These are phyloP conservation scores for Polydesmus complanatus DNA, from an alignment of 2,888 invertebrate species.

Conservation along the genomic window DNA sequence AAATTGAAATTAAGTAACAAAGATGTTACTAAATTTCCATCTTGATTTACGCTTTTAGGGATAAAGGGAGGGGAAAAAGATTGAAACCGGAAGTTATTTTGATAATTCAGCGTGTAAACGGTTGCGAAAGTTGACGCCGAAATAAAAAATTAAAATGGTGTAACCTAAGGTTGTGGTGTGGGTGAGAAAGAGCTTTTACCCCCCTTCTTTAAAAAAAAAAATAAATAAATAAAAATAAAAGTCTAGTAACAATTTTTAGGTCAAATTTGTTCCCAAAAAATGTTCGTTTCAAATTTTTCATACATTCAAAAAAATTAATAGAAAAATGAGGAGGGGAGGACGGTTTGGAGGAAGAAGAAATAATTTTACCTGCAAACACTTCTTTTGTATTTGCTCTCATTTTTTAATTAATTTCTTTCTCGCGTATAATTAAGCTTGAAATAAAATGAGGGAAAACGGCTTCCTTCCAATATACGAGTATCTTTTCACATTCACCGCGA, in stretches of 20 bases:
- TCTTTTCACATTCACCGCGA: too few species aligned
- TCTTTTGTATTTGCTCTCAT: neutral
- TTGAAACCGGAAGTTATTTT: neutral
- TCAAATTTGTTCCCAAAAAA: neutral
- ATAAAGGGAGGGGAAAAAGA: neutral
- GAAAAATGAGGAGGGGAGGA: neutral
- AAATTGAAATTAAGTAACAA: neutral
- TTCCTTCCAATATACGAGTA: too few species aligned
- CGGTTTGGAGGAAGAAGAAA: too few species aligned
- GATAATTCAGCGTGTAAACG: neutral
- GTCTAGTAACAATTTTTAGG: neutral
- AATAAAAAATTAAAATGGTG: neutral
- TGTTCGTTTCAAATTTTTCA: neutral
- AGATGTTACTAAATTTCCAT: neutral
- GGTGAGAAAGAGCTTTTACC: neutral
- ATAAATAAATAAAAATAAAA: too few species aligned
- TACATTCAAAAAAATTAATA: neutral
- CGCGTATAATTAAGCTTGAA: neutral
- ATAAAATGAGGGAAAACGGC: neutral
- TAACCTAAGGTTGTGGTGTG: neutral
- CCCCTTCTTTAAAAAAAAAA: neutral
- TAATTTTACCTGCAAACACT: neutral
- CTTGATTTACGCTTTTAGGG: neutral
- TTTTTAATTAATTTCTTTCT: neutral
- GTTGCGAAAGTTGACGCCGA: neutral